These are phyloP conservation scores for Agonopterix alstromeriana DNA, from an alignment of 2,888 invertebrate species.

Conservation along the genomic window DNA sequence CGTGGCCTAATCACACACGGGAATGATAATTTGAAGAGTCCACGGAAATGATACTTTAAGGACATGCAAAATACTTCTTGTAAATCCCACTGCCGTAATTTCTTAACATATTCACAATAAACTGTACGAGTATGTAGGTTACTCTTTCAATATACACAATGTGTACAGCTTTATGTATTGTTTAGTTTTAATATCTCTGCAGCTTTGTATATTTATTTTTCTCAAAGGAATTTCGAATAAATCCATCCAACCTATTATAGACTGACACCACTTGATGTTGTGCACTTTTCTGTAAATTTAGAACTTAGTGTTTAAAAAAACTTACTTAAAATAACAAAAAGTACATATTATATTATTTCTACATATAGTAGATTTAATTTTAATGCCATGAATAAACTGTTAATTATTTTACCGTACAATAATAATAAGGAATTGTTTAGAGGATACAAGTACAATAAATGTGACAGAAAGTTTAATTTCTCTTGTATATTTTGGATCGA, in stretches of 20 bases:
- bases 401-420: constrained; percentile 18
- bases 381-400: constrained; percentile 42
- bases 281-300: constrained; percentile 68
- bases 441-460: constrained; percentile 45
- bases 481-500: constrained; percentile 65
- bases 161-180: constrained; percentile 4
- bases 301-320: constrained; percentile 45
- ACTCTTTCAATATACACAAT: constrained; percentile 4
- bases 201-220: constrained; percentile 31
- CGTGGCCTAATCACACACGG: neutral
- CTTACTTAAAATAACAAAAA: constrained; percentile 38
- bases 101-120: neutral
- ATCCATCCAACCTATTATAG: constrained; percentile 75
- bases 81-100: constrained; percentile 33
- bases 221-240: constrained; percentile 37
- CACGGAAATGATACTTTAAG: neutral
- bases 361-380: constrained; percentile 31
- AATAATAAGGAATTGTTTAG: constrained; percentile 56
- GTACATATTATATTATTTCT: constrained; percentile 19
- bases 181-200: constrained; percentile 9
- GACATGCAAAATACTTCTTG: constrained; percentile 9
- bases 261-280: constrained; percentile 73
- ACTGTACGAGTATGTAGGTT: neutral
- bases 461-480: constrained; percentile 30
- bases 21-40: neutral